These are phyloP conservation scores for Cyprinella venusta DNA, from an alignment of 2,797 vertebrate species.

Conservation along the genomic window DNA sequence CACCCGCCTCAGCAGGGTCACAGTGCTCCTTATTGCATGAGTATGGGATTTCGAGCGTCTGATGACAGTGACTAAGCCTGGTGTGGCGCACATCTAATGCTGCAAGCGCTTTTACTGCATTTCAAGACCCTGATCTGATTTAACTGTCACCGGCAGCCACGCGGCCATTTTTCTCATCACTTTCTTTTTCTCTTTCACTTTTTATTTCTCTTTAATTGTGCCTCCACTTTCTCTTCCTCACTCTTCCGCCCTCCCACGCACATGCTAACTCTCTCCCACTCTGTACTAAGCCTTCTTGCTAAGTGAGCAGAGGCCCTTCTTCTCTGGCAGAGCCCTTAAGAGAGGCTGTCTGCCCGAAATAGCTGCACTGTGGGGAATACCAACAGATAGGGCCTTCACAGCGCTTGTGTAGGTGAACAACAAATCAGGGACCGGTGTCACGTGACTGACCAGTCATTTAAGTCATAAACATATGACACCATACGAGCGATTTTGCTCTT, in stretches of 20 bases:
- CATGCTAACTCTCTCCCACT: constrained; percentile 37
- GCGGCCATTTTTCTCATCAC: constrained; percentile 7
- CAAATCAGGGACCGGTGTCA: constrained; percentile 30
- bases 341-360: constrained; percentile 72
- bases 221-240: constrained; percentile 46
- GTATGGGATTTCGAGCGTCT: constrained; percentile 43
- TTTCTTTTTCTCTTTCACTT: constrained; percentile 37
- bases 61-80: constrained; percentile 39
- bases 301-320: constrained; percentile 68
- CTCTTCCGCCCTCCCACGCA: constrained; percentile 47
- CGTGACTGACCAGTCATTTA: constrained; percentile 28
- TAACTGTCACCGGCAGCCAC: neutral
- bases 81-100: constrained; percentile 15
- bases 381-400: constrained; percentile 61
- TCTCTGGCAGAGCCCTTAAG: constrained; percentile 61
- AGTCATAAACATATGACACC: constrained; percentile 52
- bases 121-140: constrained; percentile 16
- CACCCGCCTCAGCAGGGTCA: neutral
- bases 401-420: constrained; percentile 48
- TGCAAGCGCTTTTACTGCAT: neutral
- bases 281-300: constrained; percentile 60
- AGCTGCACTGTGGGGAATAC: constrained; percentile 69
- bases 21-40: constrained; percentile 8
- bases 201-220: constrained; percentile 48
- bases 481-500: constrained; percentile 28